Percentiles rank a stretch among this genome's conserved stretches.
Conservation (phyloP, 2,888 invertebrate genomes). For the Cremastinae sp. region DNA sequence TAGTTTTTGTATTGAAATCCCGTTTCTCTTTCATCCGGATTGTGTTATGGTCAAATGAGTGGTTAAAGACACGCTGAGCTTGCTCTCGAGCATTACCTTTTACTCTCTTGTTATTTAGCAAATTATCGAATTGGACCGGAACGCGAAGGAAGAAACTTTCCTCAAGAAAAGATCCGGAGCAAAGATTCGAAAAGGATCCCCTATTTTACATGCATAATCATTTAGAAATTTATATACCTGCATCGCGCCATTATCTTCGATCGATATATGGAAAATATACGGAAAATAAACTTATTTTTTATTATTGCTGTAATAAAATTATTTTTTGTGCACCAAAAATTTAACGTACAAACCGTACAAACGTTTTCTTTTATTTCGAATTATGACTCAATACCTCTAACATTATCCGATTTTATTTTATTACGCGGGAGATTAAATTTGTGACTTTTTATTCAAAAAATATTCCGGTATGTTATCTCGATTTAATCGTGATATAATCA, state of each 20-base stretch:
- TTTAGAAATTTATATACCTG: constrained; percentile 2
- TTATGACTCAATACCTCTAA: too few relatives aligned
- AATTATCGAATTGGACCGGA: constrained; percentile 64
- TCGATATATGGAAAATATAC: background rate
- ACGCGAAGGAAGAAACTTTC: constrained; percentile 60
- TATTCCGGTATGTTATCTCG: too few relatives aligned
- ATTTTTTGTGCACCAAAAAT: too few relatives aligned
- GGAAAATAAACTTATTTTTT: too few relatives aligned
- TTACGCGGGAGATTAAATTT: too few relatives aligned
- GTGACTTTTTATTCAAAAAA: too few relatives aligned
- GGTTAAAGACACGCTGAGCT: background rate
- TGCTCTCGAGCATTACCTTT: constrained; percentile 19
- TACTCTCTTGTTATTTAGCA: constrained; percentile 59
- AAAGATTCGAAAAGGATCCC: constrained; percentile 40
- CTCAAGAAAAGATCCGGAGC: constrained; percentile 54
- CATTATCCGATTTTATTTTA: too few relatives aligned
- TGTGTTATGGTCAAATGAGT: background rate
- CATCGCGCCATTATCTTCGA: background rate
- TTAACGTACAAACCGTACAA: too few relatives aligned
- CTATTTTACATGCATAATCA: constrained; percentile 3
- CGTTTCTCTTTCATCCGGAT: background rate
- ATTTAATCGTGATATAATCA: too few relatives aligned
- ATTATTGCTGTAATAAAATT: too few relatives aligned
- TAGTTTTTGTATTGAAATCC: background rate
- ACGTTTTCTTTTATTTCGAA: too few relatives aligned